Conservation (phyloP, 2,113 vertebrate genomes). For the Pelmatolapia mariae region DNA sequence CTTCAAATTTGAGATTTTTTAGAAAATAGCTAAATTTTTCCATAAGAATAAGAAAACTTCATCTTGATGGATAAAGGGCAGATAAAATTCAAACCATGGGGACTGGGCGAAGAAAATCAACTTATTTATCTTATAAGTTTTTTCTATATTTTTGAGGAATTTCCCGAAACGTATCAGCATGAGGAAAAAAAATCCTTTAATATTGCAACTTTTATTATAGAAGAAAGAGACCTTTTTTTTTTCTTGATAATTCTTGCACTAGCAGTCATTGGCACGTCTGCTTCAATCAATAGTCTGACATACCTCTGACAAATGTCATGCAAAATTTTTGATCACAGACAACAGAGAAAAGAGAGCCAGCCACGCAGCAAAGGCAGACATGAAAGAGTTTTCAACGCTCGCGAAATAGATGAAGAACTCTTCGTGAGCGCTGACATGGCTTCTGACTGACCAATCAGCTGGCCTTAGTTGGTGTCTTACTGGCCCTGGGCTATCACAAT, state of each 20-base stretch:
- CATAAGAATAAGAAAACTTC: neutral
- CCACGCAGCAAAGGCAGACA: slow-evolving; percentile 1
- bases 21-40: neutral
- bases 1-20: neutral
- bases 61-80: neutral
- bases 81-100: neutral
- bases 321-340: slow-evolving; percentile 32
- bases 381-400: slow-evolving; percentile 27
- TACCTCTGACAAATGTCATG: slow-evolving; percentile 18
- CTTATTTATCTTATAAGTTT: neutral
- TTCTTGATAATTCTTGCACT: neutral
- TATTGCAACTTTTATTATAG: neutral
- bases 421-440: neutral
- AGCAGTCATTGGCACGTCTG: neutral
- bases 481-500: slow-evolving; percentile 34
- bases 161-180: neutral
- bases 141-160: neutral
- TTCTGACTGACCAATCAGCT: slow-evolving; percentile 43
- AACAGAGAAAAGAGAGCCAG: neutral
- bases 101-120: neutral
- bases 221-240: neutral
- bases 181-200: neutral
- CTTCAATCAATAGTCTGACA: neutral
- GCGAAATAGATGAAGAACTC: slow-evolving; percentile 34
- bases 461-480: slow-evolving; percentile 32